Evolutionary conservation across 2,113 vertebrate genomes (phyloP).

Genomic region (Leucosticte australis): DNA sequence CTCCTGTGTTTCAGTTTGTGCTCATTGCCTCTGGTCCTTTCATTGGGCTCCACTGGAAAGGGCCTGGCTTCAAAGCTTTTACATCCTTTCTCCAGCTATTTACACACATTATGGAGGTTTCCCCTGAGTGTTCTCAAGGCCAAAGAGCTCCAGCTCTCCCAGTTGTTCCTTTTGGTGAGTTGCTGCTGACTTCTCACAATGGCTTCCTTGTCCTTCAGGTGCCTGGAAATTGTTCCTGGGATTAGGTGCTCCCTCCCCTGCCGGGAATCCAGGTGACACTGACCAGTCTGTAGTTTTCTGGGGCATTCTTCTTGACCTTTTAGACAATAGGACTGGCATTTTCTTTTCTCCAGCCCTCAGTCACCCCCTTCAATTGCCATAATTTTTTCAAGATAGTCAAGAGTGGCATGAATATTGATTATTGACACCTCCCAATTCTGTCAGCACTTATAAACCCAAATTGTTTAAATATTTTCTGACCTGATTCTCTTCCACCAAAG

Average conservation of each 20-base stretch:
- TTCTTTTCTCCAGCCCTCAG: not conserved
- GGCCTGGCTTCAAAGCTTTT: not conserved
- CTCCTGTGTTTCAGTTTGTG: not conserved
- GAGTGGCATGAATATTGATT: not conserved
- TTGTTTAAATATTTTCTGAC: not conserved
- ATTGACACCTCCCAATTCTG: not conserved
- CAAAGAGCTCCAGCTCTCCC: not conserved
- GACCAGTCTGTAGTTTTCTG: not conserved
- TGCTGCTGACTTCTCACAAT: not conserved
- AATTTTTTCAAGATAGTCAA: not conserved
- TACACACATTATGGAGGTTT: fast-evolving
- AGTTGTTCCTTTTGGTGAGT: not conserved
- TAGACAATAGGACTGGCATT: not conserved
- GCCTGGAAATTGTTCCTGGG: not conserved
- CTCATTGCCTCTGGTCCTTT: not conserved
- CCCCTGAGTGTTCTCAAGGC: not conserved
- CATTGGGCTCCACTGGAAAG: not conserved
- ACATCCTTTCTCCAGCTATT: not conserved
- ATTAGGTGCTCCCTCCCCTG: not conserved
- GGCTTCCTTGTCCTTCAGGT: not conserved
- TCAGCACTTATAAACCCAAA: not conserved
- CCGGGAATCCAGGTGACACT: not conserved
- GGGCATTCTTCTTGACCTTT: not conserved
- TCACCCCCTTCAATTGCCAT: not conserved
- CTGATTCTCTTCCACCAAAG: not conserved